phyloP scores from a whole-genome alignment of 2,113 vertebrate genomes.

The Ellobius talpinus region DNA sequence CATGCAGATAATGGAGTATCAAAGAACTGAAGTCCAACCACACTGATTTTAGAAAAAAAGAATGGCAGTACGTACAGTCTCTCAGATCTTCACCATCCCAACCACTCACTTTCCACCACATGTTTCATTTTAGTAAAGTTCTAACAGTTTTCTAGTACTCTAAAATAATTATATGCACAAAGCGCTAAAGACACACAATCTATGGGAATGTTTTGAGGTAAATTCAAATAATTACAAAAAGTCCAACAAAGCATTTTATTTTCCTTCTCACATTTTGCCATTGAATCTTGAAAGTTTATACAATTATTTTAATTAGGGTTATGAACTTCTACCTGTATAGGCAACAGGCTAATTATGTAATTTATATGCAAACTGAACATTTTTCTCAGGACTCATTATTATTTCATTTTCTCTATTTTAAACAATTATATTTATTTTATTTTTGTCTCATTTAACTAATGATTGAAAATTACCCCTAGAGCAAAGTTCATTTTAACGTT shows the following conservation, averaged over 20 bases:
- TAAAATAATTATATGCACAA: constrained; percentile 64
- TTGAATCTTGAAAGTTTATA: constrained; percentile 82
- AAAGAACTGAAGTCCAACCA: constrained; percentile 51
- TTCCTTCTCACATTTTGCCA: constrained; percentile 62
- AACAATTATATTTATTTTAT: constrained; percentile 82
- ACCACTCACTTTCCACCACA: constrained; percentile 62
- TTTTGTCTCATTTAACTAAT: constrained; percentile 78
- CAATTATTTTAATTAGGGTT: constrained; percentile 88
- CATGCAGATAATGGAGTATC: not conserved
- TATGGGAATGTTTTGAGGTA: constrained; percentile 33
- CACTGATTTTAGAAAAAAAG: constrained; percentile 72
- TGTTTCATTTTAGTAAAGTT: constrained; percentile 75
- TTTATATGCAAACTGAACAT: constrained; percentile 87
- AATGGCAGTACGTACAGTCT: constrained; percentile 49
- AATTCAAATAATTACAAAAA: constrained; percentile 51
- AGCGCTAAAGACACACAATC: constrained; percentile 74
- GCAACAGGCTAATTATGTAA: constrained; percentile 87
- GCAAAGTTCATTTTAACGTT: not conserved
- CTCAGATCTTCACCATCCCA: constrained; percentile 64
- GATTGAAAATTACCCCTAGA: not conserved
- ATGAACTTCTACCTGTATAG: constrained; percentile 84
- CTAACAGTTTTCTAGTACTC: constrained; percentile 50
- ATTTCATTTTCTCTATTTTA: constrained; percentile 81
- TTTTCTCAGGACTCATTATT: constrained; percentile 82
- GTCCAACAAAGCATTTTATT: constrained; percentile 43